Base-by-base conservation (phyloP, 2,113 vertebrate genomes). In the Rhea americana region DNA sequence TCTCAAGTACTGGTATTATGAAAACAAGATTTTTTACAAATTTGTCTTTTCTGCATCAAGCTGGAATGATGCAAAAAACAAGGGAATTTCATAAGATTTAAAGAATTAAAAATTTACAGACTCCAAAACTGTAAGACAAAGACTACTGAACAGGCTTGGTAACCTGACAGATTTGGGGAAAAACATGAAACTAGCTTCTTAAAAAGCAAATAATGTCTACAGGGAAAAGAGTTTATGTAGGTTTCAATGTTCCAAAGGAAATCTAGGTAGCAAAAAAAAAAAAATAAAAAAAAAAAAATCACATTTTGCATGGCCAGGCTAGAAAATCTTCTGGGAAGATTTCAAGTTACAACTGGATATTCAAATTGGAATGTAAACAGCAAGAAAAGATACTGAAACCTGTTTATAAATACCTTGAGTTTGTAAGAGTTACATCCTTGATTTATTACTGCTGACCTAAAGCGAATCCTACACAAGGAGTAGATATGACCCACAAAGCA, bases 181-280 rank as follows among this genome's bases (percentile, higher is more conserved):
- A 68, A 80, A 58, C 43, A 56, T 28, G n/a, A 77, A 90, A 45
- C 11, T 7, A 75, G 25, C 24, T 86, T 13, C 32, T 37, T 65
- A n/a, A 78, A 89, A 39, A 68, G 45, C 55, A 96, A 93, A 85
- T 16, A 70, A 45, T 74, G 56, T 13, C 7, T 48, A 58, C 15
- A 84, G 53, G 16, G 63, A 73, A 82, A 81, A 77, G 8, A 66
- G 28, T 48, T 7, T 21, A 65, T 70, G 45, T 56, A 75, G 22
- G 4, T 72, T 94, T 96, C 72, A 61, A 50, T 96, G 79, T 68
- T 96, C 89, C 30, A 89, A 78, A 77, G 7, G 32, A 79, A 83
- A 73, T 37, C 22, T 55, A 79, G 11, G 47, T 58, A 56, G 39
- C n/a, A 93, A 78, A 85, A 76, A 70, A 43, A 63, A 58, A 70